These are phyloP conservation scores for Dioctria linearis DNA, from an alignment of 2,888 invertebrate species.

Conservation along the genomic window DNA sequence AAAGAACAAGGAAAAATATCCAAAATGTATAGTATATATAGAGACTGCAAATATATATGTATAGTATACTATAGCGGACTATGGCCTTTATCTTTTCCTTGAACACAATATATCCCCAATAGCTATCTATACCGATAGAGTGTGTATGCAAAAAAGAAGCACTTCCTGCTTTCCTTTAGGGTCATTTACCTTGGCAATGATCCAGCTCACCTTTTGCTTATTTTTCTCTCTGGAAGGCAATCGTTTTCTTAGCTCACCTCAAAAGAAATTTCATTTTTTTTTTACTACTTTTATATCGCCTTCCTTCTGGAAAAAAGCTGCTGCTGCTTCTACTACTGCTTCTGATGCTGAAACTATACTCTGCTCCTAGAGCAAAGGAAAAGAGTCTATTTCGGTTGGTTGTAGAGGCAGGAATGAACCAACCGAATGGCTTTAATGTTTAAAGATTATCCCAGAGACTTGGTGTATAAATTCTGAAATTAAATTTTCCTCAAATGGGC, in stretches of 20 bases:
- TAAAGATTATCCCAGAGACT: constrained; percentile 3
- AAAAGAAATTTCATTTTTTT: constrained; percentile 28
- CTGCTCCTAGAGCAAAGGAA: no score
- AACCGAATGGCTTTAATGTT: constrained; percentile 24
- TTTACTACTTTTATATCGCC: constrained; percentile 44
- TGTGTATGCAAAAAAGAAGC: constrained; percentile 31
- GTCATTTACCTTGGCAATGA: constrained; percentile 48
- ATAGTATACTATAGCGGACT: background rate
- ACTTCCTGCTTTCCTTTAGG: constrained; percentile 37
- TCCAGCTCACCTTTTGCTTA: constrained; percentile 39
- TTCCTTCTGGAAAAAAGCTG: background rate
- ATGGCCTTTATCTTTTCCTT: constrained; percentile 29
- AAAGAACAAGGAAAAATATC: constrained; percentile 13
- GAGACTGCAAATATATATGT: no score
- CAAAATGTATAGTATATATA: background rate
- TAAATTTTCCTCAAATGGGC: constrained; percentile 25
- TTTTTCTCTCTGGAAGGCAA: constrained; percentile 31
- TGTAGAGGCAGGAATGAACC: background rate
- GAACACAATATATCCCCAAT: constrained; percentile 28
- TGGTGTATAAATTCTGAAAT: constrained; percentile 33
- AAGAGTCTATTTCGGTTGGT: background rate
- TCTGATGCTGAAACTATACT: background rate
- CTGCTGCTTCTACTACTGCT: background rate
- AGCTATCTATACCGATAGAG: constrained; percentile 23
- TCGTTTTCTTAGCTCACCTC: constrained; percentile 21